Conservation (phyloP, 1,140 invertebrate genomes). For the Helicorthomorpha holstii region DNA sequence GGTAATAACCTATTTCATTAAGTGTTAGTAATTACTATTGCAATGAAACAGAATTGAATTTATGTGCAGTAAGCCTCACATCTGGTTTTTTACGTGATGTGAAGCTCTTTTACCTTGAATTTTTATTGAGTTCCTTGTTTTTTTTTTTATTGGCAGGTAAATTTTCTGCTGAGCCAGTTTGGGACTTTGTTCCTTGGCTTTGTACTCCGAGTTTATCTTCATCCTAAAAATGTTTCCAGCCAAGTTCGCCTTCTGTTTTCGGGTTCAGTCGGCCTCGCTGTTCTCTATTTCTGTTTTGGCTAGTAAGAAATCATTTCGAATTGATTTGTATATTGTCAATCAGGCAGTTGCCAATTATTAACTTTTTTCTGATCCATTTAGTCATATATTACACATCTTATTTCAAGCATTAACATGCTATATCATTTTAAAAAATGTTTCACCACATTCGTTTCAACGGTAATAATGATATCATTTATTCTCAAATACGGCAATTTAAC, state of each 20-base stretch:
- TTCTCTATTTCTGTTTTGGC: conserved; percentile 78
- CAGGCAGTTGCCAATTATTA: neutral
- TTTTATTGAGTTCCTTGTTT: conserved; percentile 18
- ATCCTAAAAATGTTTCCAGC: conserved; percentile 40
- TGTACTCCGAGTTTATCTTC: conserved; percentile 50
- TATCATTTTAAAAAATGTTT: conserved; percentile 40
- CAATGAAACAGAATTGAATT: too few species aligned
- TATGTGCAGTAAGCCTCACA: too few species aligned
- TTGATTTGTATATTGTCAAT: neutral
- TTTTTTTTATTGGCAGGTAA: conserved; percentile 40
- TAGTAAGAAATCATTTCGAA: conserved; percentile 36
- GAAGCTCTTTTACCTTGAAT: neutral
- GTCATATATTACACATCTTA: conserved; percentile 58
- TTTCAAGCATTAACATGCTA: conserved; percentile 56
- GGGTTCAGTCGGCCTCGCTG: conserved; percentile 49
- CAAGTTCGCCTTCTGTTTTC: conserved; percentile 53
- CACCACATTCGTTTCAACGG: conserved; percentile 44
- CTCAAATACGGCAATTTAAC: conserved; percentile 10
- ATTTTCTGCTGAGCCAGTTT: conserved; percentile 66
- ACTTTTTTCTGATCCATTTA: conserved; percentile 27
- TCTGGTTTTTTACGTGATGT: too few species aligned
- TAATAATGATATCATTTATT: conserved; percentile 20
- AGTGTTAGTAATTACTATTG: too few species aligned
- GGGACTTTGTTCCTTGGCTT: conserved; percentile 52
- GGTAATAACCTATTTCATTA: too few species aligned